A percentile compares a stretch with the other conserved stretches of the same genome.
Evolutionary conservation across 1,140 invertebrate genomes (phyloP).

Genomic region (Neodiprion virginianus): DNA sequence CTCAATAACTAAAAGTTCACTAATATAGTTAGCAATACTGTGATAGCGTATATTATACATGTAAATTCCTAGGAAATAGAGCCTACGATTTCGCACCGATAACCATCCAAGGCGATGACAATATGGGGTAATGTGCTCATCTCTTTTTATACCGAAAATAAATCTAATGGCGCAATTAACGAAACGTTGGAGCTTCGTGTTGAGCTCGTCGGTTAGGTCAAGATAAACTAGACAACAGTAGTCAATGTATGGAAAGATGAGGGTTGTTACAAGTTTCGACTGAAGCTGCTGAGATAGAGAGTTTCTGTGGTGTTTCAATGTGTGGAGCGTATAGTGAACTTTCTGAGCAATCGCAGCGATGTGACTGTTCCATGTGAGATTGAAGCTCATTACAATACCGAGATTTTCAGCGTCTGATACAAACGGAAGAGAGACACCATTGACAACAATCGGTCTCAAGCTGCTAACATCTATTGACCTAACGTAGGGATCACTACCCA

Average conservation of each 20-base stretch:
- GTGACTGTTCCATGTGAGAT: slow-evolving; percentile 18
- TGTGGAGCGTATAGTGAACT: slow-evolving; percentile 17
- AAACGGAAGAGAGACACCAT: background rate
- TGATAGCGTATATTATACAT: background rate
- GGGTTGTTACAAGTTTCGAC: background rate
- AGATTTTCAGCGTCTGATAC: background rate
- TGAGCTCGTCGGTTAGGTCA: background rate
- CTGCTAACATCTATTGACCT: background rate
- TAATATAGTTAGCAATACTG: background rate
- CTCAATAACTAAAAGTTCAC: too few species aligned
- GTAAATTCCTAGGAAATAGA: background rate
- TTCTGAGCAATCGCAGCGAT: slow-evolving; percentile 5
- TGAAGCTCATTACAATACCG: background rate
- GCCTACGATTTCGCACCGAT: background rate
- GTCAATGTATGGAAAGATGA: slow-evolving; percentile 9
- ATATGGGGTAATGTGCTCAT: background rate
- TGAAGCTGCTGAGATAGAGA: background rate
- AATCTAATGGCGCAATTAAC: background rate
- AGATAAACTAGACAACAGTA: slow-evolving; percentile 10
- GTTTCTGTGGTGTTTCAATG: slow-evolving; percentile 15
- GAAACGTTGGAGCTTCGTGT: background rate
- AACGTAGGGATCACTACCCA: background rate
- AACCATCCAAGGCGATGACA: background rate
- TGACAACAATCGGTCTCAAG: background rate
- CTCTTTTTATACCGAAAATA: background rate